Evolutionary conservation across 2,888 invertebrate species (phyloP).

Genomic region (Rutpela maculata): DNA sequence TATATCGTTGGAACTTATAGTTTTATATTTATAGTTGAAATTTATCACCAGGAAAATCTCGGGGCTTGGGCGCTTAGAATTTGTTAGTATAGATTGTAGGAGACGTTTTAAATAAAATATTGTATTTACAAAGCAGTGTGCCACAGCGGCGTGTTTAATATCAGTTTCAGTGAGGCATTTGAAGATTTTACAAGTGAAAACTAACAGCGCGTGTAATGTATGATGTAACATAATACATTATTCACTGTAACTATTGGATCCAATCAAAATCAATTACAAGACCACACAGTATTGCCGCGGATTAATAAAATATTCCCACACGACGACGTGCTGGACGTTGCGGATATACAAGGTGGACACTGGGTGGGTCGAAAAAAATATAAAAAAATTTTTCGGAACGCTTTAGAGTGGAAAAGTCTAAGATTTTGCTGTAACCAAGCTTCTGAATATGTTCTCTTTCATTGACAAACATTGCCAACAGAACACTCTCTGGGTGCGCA

Average conservation of each 20-base stretch:
- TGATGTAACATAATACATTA: slow-evolving; percentile 1
- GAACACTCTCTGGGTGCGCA: no score
- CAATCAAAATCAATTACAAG: slow-evolving; percentile 15
- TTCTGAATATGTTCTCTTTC: no score
- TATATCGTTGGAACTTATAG: slow-evolving; percentile 55
- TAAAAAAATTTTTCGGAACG: no score
- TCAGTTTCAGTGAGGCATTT: neutral
- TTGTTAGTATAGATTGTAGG: slow-evolving; percentile 32
- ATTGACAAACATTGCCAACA: no score
- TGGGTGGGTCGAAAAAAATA: no score
- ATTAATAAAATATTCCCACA: neutral
- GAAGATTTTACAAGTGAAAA: neutral
- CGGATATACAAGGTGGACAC: no score
- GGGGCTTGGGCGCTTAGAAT: slow-evolving; percentile 24
- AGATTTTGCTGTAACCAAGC: no score
- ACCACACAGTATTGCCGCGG: slow-evolving; percentile 7
- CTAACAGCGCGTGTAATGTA: neutral
- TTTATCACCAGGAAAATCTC: slow-evolving; percentile 49
- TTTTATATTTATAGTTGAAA: slow-evolving; percentile 57
- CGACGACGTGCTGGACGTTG: no score
- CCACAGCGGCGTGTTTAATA: neutral
- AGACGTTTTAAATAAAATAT: slow-evolving; percentile 35
- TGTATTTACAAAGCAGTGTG: neutral
- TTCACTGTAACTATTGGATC: neutral
- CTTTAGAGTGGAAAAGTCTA: no score